phyloP scores from a whole-genome alignment of 2,797 vertebrate species.

The Pygocentrus nattereri region DNA sequence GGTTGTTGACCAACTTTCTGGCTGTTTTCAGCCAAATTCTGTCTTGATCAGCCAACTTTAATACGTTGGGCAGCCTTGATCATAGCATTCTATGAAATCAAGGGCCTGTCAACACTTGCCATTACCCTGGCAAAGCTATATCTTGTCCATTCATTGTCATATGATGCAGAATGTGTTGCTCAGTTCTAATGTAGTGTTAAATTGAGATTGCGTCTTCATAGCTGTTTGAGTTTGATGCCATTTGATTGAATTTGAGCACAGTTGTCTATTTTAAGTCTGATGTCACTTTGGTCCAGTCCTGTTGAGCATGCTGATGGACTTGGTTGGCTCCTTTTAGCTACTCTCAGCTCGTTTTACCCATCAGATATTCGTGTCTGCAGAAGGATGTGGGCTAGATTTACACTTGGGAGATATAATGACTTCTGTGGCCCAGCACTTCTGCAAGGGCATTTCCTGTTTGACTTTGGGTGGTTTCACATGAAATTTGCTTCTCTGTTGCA shows the following conservation, averaged over 20 bases:
- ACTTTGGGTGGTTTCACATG: background rate
- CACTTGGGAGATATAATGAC: background rate
- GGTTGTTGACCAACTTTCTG: too few species aligned
- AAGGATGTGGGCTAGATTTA: background rate
- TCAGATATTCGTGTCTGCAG: background rate
- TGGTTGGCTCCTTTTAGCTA: background rate
- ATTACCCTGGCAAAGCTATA: background rate
- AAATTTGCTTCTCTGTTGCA: background rate
- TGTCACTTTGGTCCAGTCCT: background rate
- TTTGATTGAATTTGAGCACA: slow-evolving; percentile 2
- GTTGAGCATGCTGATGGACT: too few species aligned
- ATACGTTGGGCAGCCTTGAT: too few species aligned
- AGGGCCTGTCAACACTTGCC: too few species aligned
- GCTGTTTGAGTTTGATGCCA: background rate
- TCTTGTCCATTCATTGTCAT: too few species aligned
- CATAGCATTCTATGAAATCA: too few species aligned
- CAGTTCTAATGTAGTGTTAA: background rate
- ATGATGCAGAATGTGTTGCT: background rate
- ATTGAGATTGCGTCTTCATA: background rate
- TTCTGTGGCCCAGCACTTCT: background rate
- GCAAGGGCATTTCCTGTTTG: slow-evolving; percentile 30
- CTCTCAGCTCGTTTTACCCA: background rate
- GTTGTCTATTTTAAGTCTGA: slow-evolving; percentile 2
- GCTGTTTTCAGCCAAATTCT: too few species aligned
- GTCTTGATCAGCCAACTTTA: too few species aligned